Base-by-base conservation (phyloP, 2,888 invertebrate species). In the Gari tellinella region DNA sequence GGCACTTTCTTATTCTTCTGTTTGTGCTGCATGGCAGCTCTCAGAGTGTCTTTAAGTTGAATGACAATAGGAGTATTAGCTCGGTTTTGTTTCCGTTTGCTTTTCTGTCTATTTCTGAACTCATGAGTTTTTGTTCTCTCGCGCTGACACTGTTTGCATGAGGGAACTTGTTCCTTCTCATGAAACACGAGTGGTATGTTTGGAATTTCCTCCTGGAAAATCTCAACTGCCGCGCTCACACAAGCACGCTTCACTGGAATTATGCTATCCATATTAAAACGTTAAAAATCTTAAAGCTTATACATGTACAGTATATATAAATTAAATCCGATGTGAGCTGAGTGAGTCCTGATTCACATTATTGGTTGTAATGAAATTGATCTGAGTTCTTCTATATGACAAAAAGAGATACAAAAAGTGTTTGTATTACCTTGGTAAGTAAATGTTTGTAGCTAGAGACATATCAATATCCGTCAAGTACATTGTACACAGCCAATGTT, bases 51-150 rank as follows among this genome's bases (percentile, higher is more conserved):
- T 58, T 87, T 87, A 43, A 89, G 72, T 60, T 86, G 86, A 45
- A 89, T 89, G 15, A 89, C 87, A 58, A 89, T 88, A 10, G 89
- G 89, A 5, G 85, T 86, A 51, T 88, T 88, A 26, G 88, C 79
- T 53, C 88, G 85, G 12, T 69, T 81, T 46, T 79, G 84, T 52
- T 80, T 78, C n/a, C 81, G 73, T 15, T 77, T 51, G 25, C 62
- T 55, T 66, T 76, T 64, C 67, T 78, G 64, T 57, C 73, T 72
- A 14, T 38, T 25, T 40, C 37, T 53, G 40, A 61, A 49, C 55
- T 76, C 69, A 17, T 73, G 51, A 62, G 72, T 77, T 48, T 72
- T 62, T n/a, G 67, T 75, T 17, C 89, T 68, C 62, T 90, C 90
- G 46, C 79, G 83, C 57, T 86, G 84, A 82, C 90, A 90, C 76